These are phyloP conservation scores for Allygus modestus DNA, from an alignment of 2,888 invertebrate genomes.

Conservation along the genomic window DNA sequence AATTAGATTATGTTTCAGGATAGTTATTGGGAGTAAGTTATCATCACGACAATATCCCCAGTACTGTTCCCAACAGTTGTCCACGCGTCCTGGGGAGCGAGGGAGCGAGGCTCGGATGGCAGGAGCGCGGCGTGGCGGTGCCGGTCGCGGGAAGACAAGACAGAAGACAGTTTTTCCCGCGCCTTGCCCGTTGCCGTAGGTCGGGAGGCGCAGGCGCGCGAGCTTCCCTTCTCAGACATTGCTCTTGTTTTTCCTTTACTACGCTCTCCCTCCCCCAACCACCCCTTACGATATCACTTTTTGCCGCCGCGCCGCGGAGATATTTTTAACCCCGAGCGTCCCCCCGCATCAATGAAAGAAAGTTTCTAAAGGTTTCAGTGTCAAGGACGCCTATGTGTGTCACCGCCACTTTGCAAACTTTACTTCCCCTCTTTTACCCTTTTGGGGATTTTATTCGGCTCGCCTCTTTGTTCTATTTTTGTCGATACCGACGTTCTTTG, in stretches of 20 bases:
- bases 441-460: slow-evolving; percentile 36
- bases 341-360: slow-evolving; percentile 54
- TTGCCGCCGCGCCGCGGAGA: slow-evolving; percentile 51
- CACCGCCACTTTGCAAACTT: slow-evolving; percentile 44
- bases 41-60: no score
- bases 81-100: no score
- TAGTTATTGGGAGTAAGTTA: no score
- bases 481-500: neutral
- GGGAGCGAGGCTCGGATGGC: neutral
- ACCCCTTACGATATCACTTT: slow-evolving; percentile 57
- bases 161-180: slow-evolving; percentile 25
- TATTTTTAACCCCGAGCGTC: slow-evolving; percentile 56
- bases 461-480: neutral
- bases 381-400: slow-evolving; percentile 57
- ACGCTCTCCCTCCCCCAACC: slow-evolving; percentile 34
- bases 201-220: slow-evolving; percentile 28
- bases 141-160: slow-evolving; percentile 18
- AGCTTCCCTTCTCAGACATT: slow-evolving; percentile 28
- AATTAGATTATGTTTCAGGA: no score
- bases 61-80: no score
- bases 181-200: slow-evolving; percentile 37
- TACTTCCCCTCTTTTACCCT: slow-evolving; percentile 40
- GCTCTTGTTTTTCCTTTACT: slow-evolving; percentile 49
- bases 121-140: neutral
- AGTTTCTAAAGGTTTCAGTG: slow-evolving; percentile 59